Evolutionary conservation across 2,888 invertebrate genomes (phyloP), one percentile per base, ranked within the genome.

Genomic region (Serrognathus titanus): DNA sequence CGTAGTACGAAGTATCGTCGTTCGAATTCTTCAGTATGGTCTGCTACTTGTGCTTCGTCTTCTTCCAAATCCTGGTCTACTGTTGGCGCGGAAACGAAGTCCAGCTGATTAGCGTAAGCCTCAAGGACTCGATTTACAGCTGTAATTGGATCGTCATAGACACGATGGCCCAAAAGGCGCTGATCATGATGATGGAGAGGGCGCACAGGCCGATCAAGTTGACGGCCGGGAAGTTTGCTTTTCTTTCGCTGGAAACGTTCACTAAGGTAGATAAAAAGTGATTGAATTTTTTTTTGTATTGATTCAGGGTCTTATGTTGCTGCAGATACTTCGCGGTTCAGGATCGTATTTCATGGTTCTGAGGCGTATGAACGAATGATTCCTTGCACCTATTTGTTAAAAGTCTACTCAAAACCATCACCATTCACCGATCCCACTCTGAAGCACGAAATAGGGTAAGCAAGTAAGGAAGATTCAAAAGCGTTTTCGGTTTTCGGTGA

Each of bases 11-110:
- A 12, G 12, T 60, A 11, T 16, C 16, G 20, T 58, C 58, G 12
- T 10, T 57, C 4, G 50, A 39, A 11, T 63, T 61, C 36, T 37
- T 56, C 8, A 51, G 54, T 38, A 60, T 57, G 51, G 31, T 50
- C 2, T 40, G 43, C 8, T 63, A 61, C 13, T 57, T 58, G 35
- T 37, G 60, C 10, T 20, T 61, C 38, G 55, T 61, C 11, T 54
- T 58, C 7, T 55, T 55, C 48, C 63, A 63, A 58, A 46, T 62
- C 9, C 59, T 62, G 47, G 24, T 62, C 11, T 63, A 54, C 24
- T 63, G 63, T 9, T 63, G 60, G 57, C 60, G 57, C 40, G 63
- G 63, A 8, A 63, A 63, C 24, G 63, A 63, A 45, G 49, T 63
- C 13, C 55, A 55, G 37, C 31, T 60, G 20, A 46, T 54, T 16